Conservation (phyloP, 2,797 vertebrate species). For the Limnodromus scolopaceus region DNA sequence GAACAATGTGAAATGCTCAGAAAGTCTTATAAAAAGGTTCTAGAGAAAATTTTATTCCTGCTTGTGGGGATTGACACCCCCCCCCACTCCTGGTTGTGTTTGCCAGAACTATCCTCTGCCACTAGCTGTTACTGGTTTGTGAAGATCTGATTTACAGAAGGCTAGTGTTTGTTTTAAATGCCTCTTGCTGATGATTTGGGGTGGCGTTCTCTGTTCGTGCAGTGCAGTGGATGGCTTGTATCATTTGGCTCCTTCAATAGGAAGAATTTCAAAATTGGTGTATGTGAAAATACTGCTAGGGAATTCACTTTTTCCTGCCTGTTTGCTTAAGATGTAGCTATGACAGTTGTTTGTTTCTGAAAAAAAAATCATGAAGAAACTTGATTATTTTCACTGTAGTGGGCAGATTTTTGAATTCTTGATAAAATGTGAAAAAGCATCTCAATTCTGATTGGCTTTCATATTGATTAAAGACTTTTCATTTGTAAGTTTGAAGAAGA, state of each 20-base stretch:
- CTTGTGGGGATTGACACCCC: fast-evolving
- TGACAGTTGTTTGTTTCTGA: background rate
- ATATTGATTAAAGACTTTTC: background rate
- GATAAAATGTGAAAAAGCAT: background rate
- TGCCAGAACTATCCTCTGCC: background rate
- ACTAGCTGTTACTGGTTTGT: background rate
- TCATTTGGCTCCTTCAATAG: background rate
- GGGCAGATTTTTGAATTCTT: background rate
- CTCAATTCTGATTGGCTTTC: background rate
- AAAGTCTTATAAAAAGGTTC: background rate
- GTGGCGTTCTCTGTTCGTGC: background rate
- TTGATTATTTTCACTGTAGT: background rate
- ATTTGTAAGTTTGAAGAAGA: background rate
- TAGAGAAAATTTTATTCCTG: background rate
- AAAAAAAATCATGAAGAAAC: background rate
- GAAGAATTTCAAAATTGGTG: background rate
- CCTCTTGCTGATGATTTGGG: background rate
- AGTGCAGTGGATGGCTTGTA: background rate
- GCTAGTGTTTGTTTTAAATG: background rate
- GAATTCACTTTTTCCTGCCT: background rate
- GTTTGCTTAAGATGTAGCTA: background rate
- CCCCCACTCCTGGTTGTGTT: background rate
- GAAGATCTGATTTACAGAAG: background rate
- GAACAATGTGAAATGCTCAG: background rate
- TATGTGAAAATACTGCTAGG: background rate